These are phyloP conservation scores for Marmota flaviventris DNA, from an alignment of 2,113 vertebrate species.

Conservation along the genomic window DNA sequence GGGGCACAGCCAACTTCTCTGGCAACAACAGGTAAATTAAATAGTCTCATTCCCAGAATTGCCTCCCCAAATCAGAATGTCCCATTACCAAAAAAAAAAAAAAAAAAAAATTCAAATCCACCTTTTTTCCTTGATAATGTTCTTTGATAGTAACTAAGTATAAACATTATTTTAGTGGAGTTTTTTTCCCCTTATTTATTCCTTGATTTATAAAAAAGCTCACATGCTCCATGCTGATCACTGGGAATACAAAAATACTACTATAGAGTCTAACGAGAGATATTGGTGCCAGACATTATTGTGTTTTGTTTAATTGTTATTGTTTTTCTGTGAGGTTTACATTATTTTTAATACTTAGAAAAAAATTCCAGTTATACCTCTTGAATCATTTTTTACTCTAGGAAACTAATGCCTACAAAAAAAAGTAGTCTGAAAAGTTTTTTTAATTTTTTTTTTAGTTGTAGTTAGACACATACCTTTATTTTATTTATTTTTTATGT, in stretches of 20 bases:
- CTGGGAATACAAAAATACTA: constrained; percentile 37
- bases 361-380: background rate
- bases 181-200: constrained; percentile 2
- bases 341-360: constrained; percentile 57
- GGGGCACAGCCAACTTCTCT: constrained; percentile 78
- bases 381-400: constrained; percentile 44
- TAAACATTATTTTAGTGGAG: background rate
- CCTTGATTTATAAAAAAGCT: constrained; percentile 46
- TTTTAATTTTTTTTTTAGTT: background rate
- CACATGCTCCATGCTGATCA: constrained; percentile 29
- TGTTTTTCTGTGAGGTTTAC: constrained; percentile 65
- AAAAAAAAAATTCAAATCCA: background rate
- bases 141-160: background rate
- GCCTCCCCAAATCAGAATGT: background rate
- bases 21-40: constrained; percentile 81
- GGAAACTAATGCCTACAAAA: background rate
- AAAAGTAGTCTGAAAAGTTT: background rate
- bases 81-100: constrained; percentile 4
- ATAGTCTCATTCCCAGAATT: background rate
- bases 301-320: constrained; percentile 10
- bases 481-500: too few species aligned
- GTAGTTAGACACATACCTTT: too few species aligned
- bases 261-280: background rate
- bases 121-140: constrained; percentile 14
- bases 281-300: background rate